Evolutionary conservation across 2,888 invertebrate genomes (phyloP), one percentile per base, ranked within the genome.

Genomic region (Nasonovia ribisnigri): DNA sequence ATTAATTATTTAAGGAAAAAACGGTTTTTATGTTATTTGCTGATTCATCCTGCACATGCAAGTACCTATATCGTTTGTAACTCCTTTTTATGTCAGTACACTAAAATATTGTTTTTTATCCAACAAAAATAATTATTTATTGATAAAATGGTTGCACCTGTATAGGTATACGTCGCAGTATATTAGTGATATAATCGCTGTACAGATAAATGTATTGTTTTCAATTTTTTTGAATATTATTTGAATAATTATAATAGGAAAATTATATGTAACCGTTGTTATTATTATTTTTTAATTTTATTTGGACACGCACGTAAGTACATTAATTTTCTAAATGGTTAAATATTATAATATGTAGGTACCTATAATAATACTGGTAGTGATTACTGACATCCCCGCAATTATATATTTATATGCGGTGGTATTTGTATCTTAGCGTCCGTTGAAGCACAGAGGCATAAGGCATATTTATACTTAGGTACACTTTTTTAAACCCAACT

Each of bases 281-380:
- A 26, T 26, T 84, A 84, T 84, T 42, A 77, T 77, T 48, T 87
- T 48, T 46, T 46, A 46, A 87, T 87, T 87, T n/a, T 87, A 87
- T 48, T 48, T 87, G 48, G 87, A 48, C 87, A 87, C 87, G 87
- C 84, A 42, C 26, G 84, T 42, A 87, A n/a, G n/a, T n/a, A 20
- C 48, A 87, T 48, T 87, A 87, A 87, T 87, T 48, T 87, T n/a
- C 29, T n/a, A 87, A 48, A 87, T 87, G 87, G 48, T 3, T 87
- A 87, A 87, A n/a, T n/a, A n/a, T 87, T 87, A 87, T 42, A 67
- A 67, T 67, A 67, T 36, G 16, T 16, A 20, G 20, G 77, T 57
- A 57, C 57, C 26, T 57, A 54, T 51, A 54, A 54, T 57, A 2
- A 57, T 57, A 57, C 57, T 8, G 57, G 42, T 77, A 36, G 20